These are phyloP conservation scores for Ascidia mentula DNA, from an alignment of 23 tunicate species.

Conservation along the genomic window DNA sequence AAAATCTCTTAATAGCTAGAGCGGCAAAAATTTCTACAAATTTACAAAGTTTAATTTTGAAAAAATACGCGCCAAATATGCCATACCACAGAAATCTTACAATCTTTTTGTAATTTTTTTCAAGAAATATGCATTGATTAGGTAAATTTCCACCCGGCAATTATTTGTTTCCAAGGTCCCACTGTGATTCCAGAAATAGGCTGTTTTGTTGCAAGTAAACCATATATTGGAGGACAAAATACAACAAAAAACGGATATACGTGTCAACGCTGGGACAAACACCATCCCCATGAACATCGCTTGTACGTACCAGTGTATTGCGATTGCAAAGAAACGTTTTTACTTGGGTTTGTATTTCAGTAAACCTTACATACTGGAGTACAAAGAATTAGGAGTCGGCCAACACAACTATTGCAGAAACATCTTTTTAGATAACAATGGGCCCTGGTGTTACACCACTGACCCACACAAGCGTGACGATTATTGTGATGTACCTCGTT, in stretches of 20 bases:
- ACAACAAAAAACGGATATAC: conserved; percentile 40
- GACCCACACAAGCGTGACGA: not conserved
- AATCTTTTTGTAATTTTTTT: no score
- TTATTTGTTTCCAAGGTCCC: no score
- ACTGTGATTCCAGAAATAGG: not conserved
- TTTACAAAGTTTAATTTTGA: no score
- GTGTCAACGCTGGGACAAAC: conserved; percentile 40
- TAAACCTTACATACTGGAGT: not conserved
- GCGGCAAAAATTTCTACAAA: no score
- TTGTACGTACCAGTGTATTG: not conserved
- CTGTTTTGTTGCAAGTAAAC: not conserved
- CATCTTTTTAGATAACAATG: conserved; percentile 12
- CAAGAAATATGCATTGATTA: no score
- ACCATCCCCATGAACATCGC: conserved; percentile 23
- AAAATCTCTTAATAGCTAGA: no score
- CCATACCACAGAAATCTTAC: no score
- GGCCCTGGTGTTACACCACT: conserved; percentile 64
- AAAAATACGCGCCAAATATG: no score
- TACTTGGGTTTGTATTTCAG: not conserved
- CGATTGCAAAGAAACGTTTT: not conserved
- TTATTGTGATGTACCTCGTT: not conserved
- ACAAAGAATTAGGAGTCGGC: conserved; percentile 6
- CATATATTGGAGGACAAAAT: not conserved
- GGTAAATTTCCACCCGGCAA: no score
- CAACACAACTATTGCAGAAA: conserved; percentile 41